A percentile compares a stretch with the other conserved stretches of the same genome.
Evolutionary conservation across 2,888 invertebrate genomes (phyloP).

Genomic region (Platycheirus rosarum): DNA sequence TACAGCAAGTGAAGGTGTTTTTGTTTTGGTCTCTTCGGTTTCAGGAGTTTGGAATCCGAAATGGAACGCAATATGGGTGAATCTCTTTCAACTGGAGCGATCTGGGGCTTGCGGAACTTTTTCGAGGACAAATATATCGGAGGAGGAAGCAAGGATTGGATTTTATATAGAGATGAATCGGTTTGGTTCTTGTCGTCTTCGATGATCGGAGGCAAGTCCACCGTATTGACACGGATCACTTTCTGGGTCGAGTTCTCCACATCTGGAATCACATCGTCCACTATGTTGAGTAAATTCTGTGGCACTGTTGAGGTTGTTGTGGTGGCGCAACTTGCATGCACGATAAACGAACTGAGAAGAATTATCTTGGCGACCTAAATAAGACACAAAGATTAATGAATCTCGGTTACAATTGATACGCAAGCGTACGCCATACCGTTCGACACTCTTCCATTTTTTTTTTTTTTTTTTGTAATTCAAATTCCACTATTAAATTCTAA

Average conservation of each 20-base stretch:
- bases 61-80: slow-evolving; percentile 76
- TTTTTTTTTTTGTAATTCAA: no score
- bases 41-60: slow-evolving; percentile 73
- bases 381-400: slow-evolving; percentile 24
- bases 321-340: slow-evolving; percentile 32
- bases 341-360: slow-evolving; percentile 40
- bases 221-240: slow-evolving; percentile 79
- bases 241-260: slow-evolving; percentile 78
- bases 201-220: slow-evolving; percentile 77
- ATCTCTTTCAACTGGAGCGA: slow-evolving; percentile 56
- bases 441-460: slow-evolving; percentile 53
- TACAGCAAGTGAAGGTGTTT: slow-evolving; percentile 78
- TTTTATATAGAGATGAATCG: slow-evolving; percentile 79
- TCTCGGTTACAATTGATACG: not conserved
- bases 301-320: not conserved
- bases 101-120: slow-evolving; percentile 49
- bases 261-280: slow-evolving; percentile 79
- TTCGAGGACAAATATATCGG: slow-evolving; percentile 50
- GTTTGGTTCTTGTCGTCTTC: slow-evolving; percentile 72
- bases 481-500: no score
- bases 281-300: slow-evolving; percentile 73
- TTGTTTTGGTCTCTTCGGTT: slow-evolving; percentile 76
- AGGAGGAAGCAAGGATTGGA: slow-evolving; percentile 77
- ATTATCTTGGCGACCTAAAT: slow-evolving; percentile 56
- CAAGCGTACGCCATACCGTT: slow-evolving; percentile 31